Percentiles rank a stretch among this genome's conserved stretches.
Evolutionary conservation across 2,888 invertebrate genomes (phyloP).

Genomic region (Nipponacmea schrenckii): DNA sequence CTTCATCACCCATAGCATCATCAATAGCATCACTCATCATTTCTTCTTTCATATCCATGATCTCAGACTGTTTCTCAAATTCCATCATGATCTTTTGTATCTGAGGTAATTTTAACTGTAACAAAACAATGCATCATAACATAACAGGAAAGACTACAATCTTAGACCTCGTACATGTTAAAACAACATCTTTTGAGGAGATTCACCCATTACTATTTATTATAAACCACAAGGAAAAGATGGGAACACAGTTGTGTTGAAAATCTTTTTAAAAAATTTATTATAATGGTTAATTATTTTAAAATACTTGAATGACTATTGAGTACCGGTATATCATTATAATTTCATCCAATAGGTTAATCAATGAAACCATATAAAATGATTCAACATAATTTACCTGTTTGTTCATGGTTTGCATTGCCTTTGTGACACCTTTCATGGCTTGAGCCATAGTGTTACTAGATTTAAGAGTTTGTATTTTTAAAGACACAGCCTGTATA

Average conservation of each 20-base stretch:
- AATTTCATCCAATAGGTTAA: too few species aligned
- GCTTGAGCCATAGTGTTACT: slow-evolving; percentile 99
- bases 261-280: too few species aligned
- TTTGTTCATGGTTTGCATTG: slow-evolving; percentile 98
- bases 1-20: slow-evolving; percentile 98
- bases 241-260: too few species aligned
- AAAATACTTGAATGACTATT: too few species aligned
- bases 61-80: slow-evolving; percentile 99
- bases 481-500: slow-evolving; percentile 88
- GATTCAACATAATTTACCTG: slow-evolving; percentile 62
- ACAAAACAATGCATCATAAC: slow-evolving; percentile 10
- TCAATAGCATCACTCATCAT: slow-evolving; percentile 99
- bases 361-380: too few species aligned
- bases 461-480: slow-evolving; percentile 96
- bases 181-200: too few species aligned
- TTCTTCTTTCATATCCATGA: slow-evolving; percentile 99
- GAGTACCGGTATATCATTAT: too few species aligned
- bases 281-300: too few species aligned
- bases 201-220: too few species aligned
- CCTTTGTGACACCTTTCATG: slow-evolving; percentile 98
- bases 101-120: slow-evolving; percentile 91
- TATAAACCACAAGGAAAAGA: too few species aligned
- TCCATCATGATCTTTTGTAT: slow-evolving; percentile 94
- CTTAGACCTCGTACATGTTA: too few species aligned
- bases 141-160: neutral